These are phyloP conservation scores for Eriocheir sinensis DNA, from an alignment of 1,140 invertebrate genomes.

Conservation along the genomic window DNA sequence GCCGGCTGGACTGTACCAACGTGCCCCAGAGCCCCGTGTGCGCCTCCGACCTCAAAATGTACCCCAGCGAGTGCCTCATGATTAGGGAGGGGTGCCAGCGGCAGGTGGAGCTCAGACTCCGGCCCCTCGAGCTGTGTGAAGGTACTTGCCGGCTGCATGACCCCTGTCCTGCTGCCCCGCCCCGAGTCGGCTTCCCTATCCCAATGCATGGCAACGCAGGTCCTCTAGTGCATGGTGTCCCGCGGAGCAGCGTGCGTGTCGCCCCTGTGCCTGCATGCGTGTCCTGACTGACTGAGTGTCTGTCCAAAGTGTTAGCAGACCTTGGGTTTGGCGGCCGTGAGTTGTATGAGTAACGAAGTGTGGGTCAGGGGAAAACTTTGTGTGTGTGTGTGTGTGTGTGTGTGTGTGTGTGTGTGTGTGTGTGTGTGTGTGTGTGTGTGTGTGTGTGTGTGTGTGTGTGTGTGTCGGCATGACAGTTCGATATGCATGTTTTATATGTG, in stretches of 20 bases:
- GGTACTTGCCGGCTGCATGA: slow-evolving; percentile 81
- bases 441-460: slow-evolving; percentile 19
- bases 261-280: slow-evolving; percentile 15
- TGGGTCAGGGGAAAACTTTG: neutral
- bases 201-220: neutral
- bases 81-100: slow-evolving; percentile 92
- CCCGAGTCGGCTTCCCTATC: neutral
- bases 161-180: neutral
- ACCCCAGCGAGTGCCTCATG: slow-evolving; percentile 92
- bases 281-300: neutral
- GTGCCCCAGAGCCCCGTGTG: slow-evolving; percentile 85
- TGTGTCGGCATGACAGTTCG: neutral
- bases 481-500: too few relatives aligned
- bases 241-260: neutral
- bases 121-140: slow-evolving; percentile 91
- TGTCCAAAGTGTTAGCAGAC: neutral
- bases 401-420: slow-evolving; percentile 42
- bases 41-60: slow-evolving; percentile 91
- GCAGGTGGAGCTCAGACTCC: slow-evolving; percentile 89
- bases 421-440: slow-evolving; percentile 38
- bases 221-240: slow-evolving; percentile 37
- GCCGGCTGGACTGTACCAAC: slow-evolving; percentile 83
- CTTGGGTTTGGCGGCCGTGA: neutral
- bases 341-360: neutral
- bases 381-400: slow-evolving; percentile 9